Percentiles rank a stretch among this genome's conserved stretches.
These are phyloP conservation scores for Peucedramus taeniatus DNA, from an alignment of 2,113 vertebrate genomes.

Conservation along the genomic window DNA sequence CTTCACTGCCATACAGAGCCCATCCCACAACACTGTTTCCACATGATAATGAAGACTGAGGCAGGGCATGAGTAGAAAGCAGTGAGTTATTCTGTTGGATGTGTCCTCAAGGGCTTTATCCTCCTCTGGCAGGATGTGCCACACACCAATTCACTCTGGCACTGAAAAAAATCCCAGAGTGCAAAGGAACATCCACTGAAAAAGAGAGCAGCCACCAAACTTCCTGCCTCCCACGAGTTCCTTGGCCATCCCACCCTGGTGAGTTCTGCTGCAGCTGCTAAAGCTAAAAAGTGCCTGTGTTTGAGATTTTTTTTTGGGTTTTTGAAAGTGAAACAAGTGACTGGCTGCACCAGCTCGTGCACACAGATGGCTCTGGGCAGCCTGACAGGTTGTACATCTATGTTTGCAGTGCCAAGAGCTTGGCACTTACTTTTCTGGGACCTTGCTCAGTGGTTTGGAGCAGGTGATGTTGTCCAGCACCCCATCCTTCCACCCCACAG, in stretches of 20 bases:
- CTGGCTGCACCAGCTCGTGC: background rate
- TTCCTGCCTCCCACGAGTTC: background rate
- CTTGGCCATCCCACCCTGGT: background rate
- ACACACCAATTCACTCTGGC: background rate
- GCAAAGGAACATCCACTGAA: background rate
- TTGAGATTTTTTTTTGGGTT: background rate
- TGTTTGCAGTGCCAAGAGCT: background rate
- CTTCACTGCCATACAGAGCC: background rate
- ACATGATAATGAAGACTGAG: background rate
- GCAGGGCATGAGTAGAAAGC: background rate
- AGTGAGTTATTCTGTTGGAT: background rate
- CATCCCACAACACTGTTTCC: background rate
- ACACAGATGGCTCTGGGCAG: background rate
- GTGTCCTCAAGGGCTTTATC: background rate
- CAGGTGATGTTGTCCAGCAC: background rate
- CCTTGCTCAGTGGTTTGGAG: background rate
- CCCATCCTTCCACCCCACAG: background rate
- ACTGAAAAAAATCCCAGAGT: background rate
- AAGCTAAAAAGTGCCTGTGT: background rate
- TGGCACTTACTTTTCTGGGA: background rate
- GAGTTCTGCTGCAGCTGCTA: background rate
- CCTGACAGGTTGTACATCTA: background rate
- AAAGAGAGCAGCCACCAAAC: background rate
- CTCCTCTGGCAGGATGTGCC: background rate
- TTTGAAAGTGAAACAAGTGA: background rate